Conservation (phyloP, 2,888 invertebrate species). For the Anaspis maculata region DNA sequence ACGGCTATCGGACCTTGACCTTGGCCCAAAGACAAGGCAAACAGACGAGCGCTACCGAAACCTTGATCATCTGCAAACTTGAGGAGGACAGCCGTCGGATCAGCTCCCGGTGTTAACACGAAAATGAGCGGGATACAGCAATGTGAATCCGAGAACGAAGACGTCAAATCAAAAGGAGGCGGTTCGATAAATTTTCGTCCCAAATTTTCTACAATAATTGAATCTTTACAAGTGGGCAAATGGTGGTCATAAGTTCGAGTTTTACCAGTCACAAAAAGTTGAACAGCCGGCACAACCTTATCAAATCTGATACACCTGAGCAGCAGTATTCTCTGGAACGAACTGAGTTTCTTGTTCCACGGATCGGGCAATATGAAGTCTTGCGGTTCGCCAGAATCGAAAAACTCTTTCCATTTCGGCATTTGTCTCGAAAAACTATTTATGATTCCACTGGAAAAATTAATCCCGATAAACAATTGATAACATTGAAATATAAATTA, state of each 20-base stretch:
- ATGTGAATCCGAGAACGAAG: slow-evolving; percentile 80
- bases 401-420: slow-evolving; percentile 62
- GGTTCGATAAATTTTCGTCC: slow-evolving; percentile 79
- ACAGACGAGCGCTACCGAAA: slow-evolving; percentile 65
- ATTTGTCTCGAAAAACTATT: slow-evolving; percentile 53
- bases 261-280: slow-evolving; percentile 59
- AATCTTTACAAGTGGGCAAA: no score
- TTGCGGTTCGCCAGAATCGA: slow-evolving; percentile 70
- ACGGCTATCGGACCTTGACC: slow-evolving; percentile 89
- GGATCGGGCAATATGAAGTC: slow-evolving; percentile 57
- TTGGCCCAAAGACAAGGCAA: slow-evolving; percentile 83
- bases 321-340: slow-evolving; percentile 70
- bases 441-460: slow-evolving; percentile 50
- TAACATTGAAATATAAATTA: no score
- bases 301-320: slow-evolving; percentile 79
- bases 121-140: slow-evolving; percentile 85
- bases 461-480: no score
- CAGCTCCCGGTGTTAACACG: slow-evolving; percentile 86
- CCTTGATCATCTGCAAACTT: slow-evolving; percentile 92
- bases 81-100: slow-evolving; percentile 81
- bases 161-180: slow-evolving; percentile 78
- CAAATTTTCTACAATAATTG: slow-evolving; percentile 57
- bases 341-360: slow-evolving; percentile 54
- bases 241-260: no score
- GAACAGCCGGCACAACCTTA: slow-evolving; percentile 75